Percentiles rank a stretch among this genome's conserved stretches.
Conservation (phyloP, 2,797 vertebrate genomes). For the Apogon talboti region DNA sequence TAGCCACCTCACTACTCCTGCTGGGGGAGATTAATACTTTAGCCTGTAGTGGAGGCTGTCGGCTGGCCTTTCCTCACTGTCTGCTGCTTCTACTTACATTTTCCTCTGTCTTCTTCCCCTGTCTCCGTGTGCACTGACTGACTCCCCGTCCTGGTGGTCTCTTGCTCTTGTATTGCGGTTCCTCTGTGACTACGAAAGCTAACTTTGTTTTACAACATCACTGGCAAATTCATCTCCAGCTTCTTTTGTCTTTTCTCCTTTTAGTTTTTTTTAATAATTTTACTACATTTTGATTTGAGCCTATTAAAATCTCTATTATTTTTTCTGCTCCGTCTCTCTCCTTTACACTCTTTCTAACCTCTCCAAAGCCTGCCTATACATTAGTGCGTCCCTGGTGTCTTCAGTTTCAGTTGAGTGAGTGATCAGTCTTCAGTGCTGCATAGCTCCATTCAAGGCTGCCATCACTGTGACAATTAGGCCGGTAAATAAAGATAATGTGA, state of each 20-base stretch:
- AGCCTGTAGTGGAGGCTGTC: slow-evolving; percentile 36
- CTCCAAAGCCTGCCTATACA: slow-evolving; percentile 23
- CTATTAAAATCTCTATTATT: slow-evolving; percentile 8
- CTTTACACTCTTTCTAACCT: slow-evolving; percentile 3
- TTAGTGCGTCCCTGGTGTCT: slow-evolving; percentile 48
- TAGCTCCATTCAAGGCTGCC: slow-evolving; percentile 62
- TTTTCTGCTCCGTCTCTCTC: slow-evolving; percentile 10
- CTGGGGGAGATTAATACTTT: slow-evolving; percentile 52
- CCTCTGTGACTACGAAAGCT: neutral
- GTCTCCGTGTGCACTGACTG: neutral
- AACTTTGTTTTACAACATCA: slow-evolving; percentile 7
- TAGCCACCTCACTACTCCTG: slow-evolving; percentile 14
- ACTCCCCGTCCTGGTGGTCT: neutral
- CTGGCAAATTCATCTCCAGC: slow-evolving; percentile 3
- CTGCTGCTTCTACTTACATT: slow-evolving; percentile 39
- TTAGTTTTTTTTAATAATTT: neutral
- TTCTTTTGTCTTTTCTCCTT: neutral
- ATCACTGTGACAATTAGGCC: slow-evolving; percentile 76
- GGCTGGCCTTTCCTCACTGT: slow-evolving; percentile 43
- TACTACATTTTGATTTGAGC: slow-evolving; percentile 25
- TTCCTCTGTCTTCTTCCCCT: slow-evolving; percentile 9
- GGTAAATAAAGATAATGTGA: slow-evolving; percentile 82
- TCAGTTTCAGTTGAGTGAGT: slow-evolving; percentile 62
- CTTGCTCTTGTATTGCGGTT: neutral
- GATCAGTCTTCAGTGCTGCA: slow-evolving; percentile 60